A percentile compares a stretch with the other conserved stretches of the same genome.
These are phyloP conservation scores for Scaptodrosophila lebanonensis DNA, from an alignment of 1,140 invertebrate species.

Conservation along the genomic window DNA sequence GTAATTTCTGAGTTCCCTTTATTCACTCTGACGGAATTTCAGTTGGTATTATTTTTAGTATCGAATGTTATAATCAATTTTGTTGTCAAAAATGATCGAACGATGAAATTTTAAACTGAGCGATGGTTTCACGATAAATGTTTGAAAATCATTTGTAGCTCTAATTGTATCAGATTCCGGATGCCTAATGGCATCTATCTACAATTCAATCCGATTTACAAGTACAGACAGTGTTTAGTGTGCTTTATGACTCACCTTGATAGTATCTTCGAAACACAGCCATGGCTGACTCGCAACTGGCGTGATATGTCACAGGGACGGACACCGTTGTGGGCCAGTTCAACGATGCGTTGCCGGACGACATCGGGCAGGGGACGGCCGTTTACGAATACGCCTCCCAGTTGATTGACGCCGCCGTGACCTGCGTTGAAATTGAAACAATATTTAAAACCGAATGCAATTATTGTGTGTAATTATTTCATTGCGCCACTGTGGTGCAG, in stretches of 20 bases:
- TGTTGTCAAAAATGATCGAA: too few species aligned
- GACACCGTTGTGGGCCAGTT: constrained; percentile 96
- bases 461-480: not conserved
- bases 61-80: too few species aligned
- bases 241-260: constrained; percentile 88
- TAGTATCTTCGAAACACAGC: constrained; percentile 95
- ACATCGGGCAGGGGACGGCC: constrained; percentile 96
- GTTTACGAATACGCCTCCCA: constrained; percentile 97
- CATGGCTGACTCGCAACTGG: constrained; percentile 93
- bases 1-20: too few species aligned
- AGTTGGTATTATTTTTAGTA: too few species aligned
- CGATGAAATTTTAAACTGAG: too few species aligned
- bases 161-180: too few species aligned
- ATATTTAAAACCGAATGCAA: not conserved
- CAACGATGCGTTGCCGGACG: constrained; percentile 95
- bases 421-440: constrained; percentile 79
- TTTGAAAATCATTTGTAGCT: too few species aligned
- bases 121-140: too few species aligned
- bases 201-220: too few species aligned
- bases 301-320: constrained; percentile 95
- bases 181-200: too few species aligned
- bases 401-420: constrained; percentile 96
- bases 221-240: not conserved
- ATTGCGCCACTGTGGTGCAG: not conserved
- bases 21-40: too few species aligned